Evolutionary conservation across 2,888 invertebrate species (phyloP).

Genomic region (Erebia aethiops): DNA sequence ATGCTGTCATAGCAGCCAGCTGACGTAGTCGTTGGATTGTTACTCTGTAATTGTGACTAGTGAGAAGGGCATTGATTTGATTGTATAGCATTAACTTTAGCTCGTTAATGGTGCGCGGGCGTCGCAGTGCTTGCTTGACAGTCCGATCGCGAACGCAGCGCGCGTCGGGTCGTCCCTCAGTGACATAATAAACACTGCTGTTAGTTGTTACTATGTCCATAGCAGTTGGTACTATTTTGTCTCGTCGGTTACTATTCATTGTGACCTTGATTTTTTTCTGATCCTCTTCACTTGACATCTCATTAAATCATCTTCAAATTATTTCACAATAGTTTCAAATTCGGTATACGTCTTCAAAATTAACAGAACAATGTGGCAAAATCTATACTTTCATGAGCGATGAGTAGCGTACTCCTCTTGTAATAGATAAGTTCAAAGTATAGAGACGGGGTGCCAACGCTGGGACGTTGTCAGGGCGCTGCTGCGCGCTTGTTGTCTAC

Average conservation of each 20-base stretch:
- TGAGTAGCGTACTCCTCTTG: slow-evolving; percentile 11
- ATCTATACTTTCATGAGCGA: neutral
- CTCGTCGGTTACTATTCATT: slow-evolving; percentile 16
- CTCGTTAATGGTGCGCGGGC: slow-evolving; percentile 58
- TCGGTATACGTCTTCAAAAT: neutral
- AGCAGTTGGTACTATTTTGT: slow-evolving; percentile 19
- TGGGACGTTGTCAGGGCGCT: slow-evolving; percentile 66
- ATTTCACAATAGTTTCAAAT: slow-evolving; percentile 6
- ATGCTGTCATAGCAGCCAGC: slow-evolving; percentile 8
- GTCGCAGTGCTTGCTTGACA: slow-evolving; percentile 58
- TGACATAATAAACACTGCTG: slow-evolving; percentile 44
- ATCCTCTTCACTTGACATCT: neutral
- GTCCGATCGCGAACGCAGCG: slow-evolving; percentile 68
- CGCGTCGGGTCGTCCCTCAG: slow-evolving; percentile 59
- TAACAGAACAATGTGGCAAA: neutral
- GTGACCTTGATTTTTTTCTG: slow-evolving; percentile 16
- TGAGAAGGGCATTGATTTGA: slow-evolving; percentile 35
- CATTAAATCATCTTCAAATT: slow-evolving; percentile 2
- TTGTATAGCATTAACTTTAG: slow-evolving; percentile 53
- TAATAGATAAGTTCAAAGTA: slow-evolving; percentile 45
- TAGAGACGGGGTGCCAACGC: slow-evolving; percentile 61
- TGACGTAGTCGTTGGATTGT: slow-evolving; percentile 30
- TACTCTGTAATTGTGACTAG: slow-evolving; percentile 23
- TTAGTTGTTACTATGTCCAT: slow-evolving; percentile 40
- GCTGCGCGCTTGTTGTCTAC: slow-evolving; percentile 72